Base-by-base conservation (phyloP, 2,113 vertebrate species). In the Parotia lawesii region DNA sequence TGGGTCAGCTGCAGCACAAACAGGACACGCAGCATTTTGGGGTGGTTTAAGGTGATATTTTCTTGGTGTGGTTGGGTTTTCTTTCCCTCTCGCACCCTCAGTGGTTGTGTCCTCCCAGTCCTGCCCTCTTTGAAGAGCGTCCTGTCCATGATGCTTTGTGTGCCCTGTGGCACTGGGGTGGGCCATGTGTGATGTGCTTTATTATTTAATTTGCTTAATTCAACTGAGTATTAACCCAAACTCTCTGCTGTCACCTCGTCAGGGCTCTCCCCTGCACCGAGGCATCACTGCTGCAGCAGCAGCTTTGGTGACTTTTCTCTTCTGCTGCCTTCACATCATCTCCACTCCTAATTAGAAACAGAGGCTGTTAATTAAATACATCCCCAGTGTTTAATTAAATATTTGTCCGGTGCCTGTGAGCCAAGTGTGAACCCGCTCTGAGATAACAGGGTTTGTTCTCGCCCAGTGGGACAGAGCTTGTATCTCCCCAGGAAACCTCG, bases 201-300 rank as follows among this genome's bases (percentile, higher is more conserved):
- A 5, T 56, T 38, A 16, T 40, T 48, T 9, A 20, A 56, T 64
- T 64, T 64, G 8, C 12, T 12, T 10, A 6, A n/a, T 6, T 5
- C 11, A 23, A 28, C 0, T 0, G 10, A 24, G 3, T 48, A 22
- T 48, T 27, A 74, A 65, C 70, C 20, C 81, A 48, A n/a, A 85
- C 64, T 74, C 38, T 54, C 42, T 48, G 62, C 42, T 31, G 5
- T 22, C 51, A 33, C 51, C 51, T 27, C 4, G 0, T 5, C 64
- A 1, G 25, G 58, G 38, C 25, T 85, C 35, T 81, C 9, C 42
- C 45, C 27, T 2, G 2, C 28, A 31, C 11, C 0, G 0, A 54
- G 57, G 5, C 62, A n/a, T 14, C 17, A 0, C 44, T 74, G 64
- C 67, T 9, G 24, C 2, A 11, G 50, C 45, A 28, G 54, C 25